Evolutionary conservation across 2,888 invertebrate genomes (phyloP).

Genomic region (Xanthia icteritia): DNA sequence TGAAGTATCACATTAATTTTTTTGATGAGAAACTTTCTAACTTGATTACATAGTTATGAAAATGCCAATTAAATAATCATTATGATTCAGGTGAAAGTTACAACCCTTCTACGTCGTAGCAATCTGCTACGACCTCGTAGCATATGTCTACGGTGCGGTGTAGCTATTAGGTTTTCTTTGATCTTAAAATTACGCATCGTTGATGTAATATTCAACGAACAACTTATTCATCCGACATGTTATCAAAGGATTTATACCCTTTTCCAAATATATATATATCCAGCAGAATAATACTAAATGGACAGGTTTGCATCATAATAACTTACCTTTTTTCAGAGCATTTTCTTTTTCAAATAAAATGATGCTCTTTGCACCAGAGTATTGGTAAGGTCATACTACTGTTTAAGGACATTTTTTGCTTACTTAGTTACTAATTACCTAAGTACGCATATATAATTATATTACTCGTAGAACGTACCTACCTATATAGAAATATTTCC

Average conservation of each 20-base stretch:
- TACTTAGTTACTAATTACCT: background rate
- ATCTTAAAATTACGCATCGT: constrained; percentile 21
- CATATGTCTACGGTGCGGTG: constrained; percentile 12
- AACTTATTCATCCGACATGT: constrained; percentile 16
- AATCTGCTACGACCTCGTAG: constrained; percentile 27
- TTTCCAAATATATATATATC: constrained; percentile 8
- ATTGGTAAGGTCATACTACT: background rate
- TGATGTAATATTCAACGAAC: constrained; percentile 38
- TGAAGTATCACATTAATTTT: too few relatives aligned
- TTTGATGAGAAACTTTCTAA: background rate
- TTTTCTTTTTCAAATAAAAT: background rate
- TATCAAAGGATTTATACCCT: constrained; percentile 12
- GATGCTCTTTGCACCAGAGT: background rate
- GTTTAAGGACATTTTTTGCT: background rate
- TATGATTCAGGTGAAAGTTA: background rate
- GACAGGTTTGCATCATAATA: too few relatives aligned
- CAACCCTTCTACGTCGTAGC: constrained; percentile 11
- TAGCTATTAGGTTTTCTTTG: constrained; percentile 29
- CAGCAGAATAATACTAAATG: background rate
- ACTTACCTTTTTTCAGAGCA: background rate
- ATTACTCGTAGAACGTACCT: background rate
- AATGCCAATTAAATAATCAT: background rate
- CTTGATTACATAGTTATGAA: background rate
- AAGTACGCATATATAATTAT: background rate
- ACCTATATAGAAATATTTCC: too few relatives aligned